phyloP scores from a whole-genome alignment of 1,140 invertebrate species.

The Camponotus vicinus region DNA sequence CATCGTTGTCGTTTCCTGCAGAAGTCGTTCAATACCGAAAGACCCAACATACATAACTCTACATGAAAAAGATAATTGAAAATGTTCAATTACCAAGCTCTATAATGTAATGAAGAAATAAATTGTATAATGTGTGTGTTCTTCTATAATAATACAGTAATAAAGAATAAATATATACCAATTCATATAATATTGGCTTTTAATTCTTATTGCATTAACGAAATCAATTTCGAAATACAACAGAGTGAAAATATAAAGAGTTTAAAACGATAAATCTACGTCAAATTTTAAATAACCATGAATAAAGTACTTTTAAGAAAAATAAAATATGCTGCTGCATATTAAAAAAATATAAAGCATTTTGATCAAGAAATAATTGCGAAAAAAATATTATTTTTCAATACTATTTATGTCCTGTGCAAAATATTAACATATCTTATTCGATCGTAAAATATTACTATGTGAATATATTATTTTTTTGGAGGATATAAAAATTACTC shows the following conservation, averaged over 20 bases:
- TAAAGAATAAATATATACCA: not conserved
- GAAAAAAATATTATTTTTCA: not conserved
- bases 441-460: not conserved
- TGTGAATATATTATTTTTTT: conserved; percentile 1
- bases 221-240: not conserved
- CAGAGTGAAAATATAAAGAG: not conserved
- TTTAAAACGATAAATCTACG: not conserved
- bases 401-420: not conserved
- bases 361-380: not conserved
- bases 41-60: not conserved
- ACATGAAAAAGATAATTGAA: not conserved
- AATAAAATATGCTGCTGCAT: not conserved
- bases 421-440: conserved; percentile 4
- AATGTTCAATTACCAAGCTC: not conserved
- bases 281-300: not conserved
- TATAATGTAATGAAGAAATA: not conserved
- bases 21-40: not conserved
- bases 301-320: not conserved
- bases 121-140: not conserved
- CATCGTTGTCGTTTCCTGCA: conserved; percentile 33
- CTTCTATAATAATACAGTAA: not conserved
- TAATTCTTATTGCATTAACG: too few relatives aligned
- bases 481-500: conserved; percentile 47
- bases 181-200: not conserved
- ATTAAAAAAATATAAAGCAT: conserved; percentile 14